Base-by-base conservation (phyloP, 2,113 vertebrate species). In the Uria aalge region DNA sequence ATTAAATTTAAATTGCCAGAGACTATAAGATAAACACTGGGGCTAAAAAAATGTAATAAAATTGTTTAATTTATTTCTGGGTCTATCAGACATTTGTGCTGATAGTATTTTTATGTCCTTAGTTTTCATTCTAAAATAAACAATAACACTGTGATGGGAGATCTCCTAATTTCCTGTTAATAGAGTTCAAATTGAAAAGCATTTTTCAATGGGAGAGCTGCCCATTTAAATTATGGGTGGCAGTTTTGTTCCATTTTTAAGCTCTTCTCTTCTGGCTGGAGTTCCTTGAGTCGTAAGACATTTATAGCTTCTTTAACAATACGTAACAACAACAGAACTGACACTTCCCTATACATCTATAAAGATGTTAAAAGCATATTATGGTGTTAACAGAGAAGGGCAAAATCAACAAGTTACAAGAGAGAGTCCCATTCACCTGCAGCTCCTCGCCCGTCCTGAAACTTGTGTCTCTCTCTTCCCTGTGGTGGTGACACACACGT, bases 121-220 rank as follows among this genome's bases (percentile, higher is more conserved):
- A 85, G 48, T 80, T 95, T 96, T 97, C 57, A 74, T 96, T 95
- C 90, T 85, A 85, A 94, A 95, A 92, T 91, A 91, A 94, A 95
- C 69, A 96, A 79, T 94, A 95, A 50, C n/a, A 63, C 11, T 66
- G 48, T 94, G 60, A 94, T 94, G 80, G 78, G 90, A 92, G 55
- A 90, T 85, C 34, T 94, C 34, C 86, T 96, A 94, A 97, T 96
- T 97, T 96, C 81, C 81, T 92, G 90, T 88, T 97, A 97, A 94
- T 96, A 94, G 94, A 82, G 36, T 96, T 97, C 88, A 95, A 97
- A 96, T 92, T 92, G 93, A 90, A 97, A 95, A 86, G 13, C 85
- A 88, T 93, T 91, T 97, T 97, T 95, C 81, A 90, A 7, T 88
- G 81, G 26, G 79, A 94, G 55, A 94, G 55, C 27, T 90, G 60